phyloP scores from a whole-genome alignment of 2,888 invertebrate genomes.

The Eurois occulta region DNA sequence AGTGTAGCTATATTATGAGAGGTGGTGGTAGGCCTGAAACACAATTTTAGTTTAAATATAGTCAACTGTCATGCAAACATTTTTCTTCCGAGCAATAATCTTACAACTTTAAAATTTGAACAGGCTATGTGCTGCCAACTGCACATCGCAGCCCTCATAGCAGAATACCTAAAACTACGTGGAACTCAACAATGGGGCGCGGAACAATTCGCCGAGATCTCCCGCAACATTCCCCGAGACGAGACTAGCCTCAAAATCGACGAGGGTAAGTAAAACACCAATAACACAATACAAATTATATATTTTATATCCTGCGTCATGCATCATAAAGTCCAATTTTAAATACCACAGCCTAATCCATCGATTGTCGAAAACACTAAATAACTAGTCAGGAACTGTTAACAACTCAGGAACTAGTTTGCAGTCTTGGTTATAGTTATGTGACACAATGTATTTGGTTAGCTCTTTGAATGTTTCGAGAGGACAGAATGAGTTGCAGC shows the following conservation, averaged over 20 bases:
- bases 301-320: conserved; percentile 69
- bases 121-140: conserved; percentile 98
- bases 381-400: conserved; percentile 4
- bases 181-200: conserved; percentile 95
- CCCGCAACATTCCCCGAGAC: conserved; percentile 96
- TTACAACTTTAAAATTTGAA: conserved; percentile 14
- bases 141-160: conserved; percentile 98
- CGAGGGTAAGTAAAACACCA: conserved; percentile 90
- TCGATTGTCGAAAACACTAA: conserved; percentile 61
- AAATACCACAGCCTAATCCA: conserved; percentile 77
- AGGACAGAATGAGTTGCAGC: conserved; percentile 89
- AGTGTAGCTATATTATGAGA: background rate
- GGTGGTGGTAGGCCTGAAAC: background rate
- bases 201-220: conserved; percentile 95
- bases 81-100: no score
- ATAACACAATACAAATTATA: conserved; percentile 61
- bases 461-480: conserved; percentile 87
- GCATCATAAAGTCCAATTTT: conserved; percentile 66
- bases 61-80: background rate
- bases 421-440: conserved; percentile 86
- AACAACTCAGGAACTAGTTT: conserved; percentile 73
- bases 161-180: conserved; percentile 96
- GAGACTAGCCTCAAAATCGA: conserved; percentile 96
- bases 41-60: background rate
- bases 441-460: conserved; percentile 85